phyloP scores from a whole-genome alignment of 2,797 vertebrate genomes.

The Hypotaenidia philippensis region DNA sequence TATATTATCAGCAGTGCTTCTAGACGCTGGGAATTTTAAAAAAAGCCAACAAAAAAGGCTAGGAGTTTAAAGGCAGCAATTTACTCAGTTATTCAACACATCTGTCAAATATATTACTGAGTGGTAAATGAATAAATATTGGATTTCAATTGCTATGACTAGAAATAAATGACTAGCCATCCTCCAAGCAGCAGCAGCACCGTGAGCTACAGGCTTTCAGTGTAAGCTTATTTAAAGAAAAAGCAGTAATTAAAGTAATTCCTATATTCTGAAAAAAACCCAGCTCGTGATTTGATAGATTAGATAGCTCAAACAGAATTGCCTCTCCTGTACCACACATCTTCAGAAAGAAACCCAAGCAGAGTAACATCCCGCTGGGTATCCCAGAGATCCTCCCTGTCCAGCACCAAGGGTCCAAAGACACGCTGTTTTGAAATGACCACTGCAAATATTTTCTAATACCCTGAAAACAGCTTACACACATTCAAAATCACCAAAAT shows the following conservation, averaged over 20 bases:
- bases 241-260: conserved; percentile 25
- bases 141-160: conserved; percentile 65
- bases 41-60: background rate
- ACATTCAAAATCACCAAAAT: background rate
- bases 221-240: background rate
- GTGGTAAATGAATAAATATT: conserved; percentile 66
- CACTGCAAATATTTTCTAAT: background rate
- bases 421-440: background rate
- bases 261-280: background rate
- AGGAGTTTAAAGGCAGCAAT: conserved; percentile 45
- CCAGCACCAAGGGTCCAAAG: background rate
- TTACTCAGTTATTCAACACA: conserved; percentile 55
- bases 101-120: conserved; percentile 64
- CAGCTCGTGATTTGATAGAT: background rate
- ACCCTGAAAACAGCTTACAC: background rate
- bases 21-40: background rate
- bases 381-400: background rate
- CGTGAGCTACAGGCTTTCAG: background rate
- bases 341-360: background rate
- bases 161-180: conserved; percentile 47
- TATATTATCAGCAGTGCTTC: background rate
- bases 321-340: background rate
- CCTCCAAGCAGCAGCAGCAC: background rate
- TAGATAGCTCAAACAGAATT: background rate
- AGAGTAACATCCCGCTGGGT: background rate